Conservation (phyloP, 2,113 vertebrate genomes). For the Nothocercus nigrocapillus region DNA sequence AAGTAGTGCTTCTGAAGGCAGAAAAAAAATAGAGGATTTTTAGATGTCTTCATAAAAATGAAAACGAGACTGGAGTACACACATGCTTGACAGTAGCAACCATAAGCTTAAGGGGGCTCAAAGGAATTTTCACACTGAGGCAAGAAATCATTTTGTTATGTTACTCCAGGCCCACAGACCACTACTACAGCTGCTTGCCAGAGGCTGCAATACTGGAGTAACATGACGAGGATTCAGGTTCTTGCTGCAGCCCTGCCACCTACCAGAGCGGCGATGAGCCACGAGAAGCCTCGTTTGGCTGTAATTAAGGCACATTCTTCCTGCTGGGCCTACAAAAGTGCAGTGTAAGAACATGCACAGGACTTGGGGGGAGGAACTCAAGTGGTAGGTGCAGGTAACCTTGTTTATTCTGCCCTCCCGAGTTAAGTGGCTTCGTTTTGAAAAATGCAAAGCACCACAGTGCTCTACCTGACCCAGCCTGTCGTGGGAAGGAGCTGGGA, state of each 20-base stretch:
- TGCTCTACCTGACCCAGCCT: background rate
- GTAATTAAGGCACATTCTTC: background rate
- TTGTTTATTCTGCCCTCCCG: background rate
- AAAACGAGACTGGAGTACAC: background rate
- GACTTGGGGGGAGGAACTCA: background rate
- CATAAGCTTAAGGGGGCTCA: background rate
- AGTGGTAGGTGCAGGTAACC: background rate
- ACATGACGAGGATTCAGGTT: fast-evolving
- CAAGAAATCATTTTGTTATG: background rate
- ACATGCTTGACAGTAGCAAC: background rate
- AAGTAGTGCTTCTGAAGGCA: background rate
- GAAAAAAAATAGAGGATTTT: background rate
- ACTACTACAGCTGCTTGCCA: background rate
- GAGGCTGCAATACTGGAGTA: background rate
- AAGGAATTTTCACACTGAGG: background rate
- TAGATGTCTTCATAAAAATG: background rate
- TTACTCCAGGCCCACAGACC: background rate
- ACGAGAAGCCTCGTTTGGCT: background rate
- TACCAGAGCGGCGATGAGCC: background rate
- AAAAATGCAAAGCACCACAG: background rate
- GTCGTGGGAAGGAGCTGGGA: background rate
- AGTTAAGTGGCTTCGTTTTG: background rate
- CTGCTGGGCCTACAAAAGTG: background rate
- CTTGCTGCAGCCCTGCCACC: background rate
- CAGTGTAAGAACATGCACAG: background rate